Evolutionary conservation across 2,797 vertebrate species (phyloP).

Genomic region (Acridotheres tristis): DNA sequence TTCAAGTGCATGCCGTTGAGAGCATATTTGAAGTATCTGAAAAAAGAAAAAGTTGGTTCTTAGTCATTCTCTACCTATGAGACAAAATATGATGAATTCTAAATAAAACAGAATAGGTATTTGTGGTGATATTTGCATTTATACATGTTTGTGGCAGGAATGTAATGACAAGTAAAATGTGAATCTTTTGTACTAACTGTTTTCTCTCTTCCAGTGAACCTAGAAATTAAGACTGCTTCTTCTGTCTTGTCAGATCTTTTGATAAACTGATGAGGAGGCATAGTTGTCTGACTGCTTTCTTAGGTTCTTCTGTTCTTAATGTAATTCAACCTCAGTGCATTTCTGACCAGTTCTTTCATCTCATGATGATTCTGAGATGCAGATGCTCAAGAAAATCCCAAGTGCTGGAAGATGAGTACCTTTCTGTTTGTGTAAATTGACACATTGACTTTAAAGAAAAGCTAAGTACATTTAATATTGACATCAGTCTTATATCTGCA

Average conservation of each 20-base stretch:
- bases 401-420: not conserved
- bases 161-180: not conserved
- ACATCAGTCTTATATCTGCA: conserved; percentile 2
- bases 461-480: conserved; percentile 20
- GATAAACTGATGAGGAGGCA: not conserved
- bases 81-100: not conserved
- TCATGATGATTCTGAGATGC: not conserved
- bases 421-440: not conserved
- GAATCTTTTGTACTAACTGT: not conserved
- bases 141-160: not conserved
- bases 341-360: conserved; percentile 36
- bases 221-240: not conserved
- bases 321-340: not conserved
- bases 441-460: conserved; percentile 37
- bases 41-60: not conserved
- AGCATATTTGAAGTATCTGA: not conserved
- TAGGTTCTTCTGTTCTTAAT: not conserved
- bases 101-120: not conserved
- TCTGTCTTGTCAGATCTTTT: not conserved
- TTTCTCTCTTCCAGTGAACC: not conserved
- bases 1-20: not conserved
- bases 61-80: not conserved
- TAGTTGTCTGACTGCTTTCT: not conserved
- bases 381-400: not conserved
- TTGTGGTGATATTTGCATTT: not conserved